A percentile compares a stretch with the other conserved stretches of the same genome.
phyloP scores from a whole-genome alignment of 2,888 invertebrate species.

The Drosophila kanekoi region DNA sequence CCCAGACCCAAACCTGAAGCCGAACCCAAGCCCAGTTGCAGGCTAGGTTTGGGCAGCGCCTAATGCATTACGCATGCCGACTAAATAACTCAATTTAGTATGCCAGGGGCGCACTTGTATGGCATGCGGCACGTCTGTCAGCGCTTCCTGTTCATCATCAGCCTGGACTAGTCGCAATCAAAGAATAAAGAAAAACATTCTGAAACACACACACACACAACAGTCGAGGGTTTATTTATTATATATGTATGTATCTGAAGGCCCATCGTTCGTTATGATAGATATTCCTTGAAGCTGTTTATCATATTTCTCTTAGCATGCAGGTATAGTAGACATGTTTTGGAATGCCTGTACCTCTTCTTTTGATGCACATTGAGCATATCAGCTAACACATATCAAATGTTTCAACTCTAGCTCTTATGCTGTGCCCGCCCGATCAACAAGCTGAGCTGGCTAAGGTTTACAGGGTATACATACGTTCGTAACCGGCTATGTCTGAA shows the following conservation, averaged over 20 bases:
- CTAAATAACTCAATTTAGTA: constrained; percentile 64
- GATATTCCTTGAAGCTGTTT: neutral
- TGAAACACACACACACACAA: neutral
- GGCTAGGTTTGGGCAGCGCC: constrained; percentile 31
- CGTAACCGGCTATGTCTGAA: neutral
- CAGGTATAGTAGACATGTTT: too few species aligned
- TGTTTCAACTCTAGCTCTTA: neutral
- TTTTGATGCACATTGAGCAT: too few species aligned
- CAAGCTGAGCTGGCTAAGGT: neutral
- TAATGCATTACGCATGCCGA: constrained; percentile 62
- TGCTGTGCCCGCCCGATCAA: neutral
- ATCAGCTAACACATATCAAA: neutral
- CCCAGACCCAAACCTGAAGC: neutral
- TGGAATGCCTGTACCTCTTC: too few species aligned
- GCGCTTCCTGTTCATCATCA: constrained; percentile 38
- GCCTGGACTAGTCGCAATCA: constrained; percentile 16
- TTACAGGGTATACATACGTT: neutral
- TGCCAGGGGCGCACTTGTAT: constrained; percentile 60
- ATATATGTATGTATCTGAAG: neutral
- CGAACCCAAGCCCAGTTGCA: neutral
- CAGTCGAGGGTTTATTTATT: neutral
- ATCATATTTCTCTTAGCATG: too few species aligned
- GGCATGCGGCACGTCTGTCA: constrained; percentile 62
- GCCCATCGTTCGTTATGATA: neutral
- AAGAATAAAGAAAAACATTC: neutral